phyloP scores from a whole-genome alignment of 2,797 vertebrate genomes.

The Masticophis lateralis region DNA sequence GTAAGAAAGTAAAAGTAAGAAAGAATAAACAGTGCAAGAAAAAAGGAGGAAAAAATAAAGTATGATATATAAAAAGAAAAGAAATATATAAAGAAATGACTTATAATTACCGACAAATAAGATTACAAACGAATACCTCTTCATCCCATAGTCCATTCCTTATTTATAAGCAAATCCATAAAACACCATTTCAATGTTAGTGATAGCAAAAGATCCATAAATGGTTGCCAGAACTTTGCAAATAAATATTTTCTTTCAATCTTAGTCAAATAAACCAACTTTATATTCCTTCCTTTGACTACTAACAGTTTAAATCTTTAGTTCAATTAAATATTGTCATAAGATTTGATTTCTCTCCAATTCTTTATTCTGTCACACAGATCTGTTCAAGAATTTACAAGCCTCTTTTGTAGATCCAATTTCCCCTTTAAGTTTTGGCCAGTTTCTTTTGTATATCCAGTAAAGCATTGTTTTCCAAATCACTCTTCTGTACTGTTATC shows the following conservation, averaged over 20 bases:
- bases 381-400: not conserved
- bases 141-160: not conserved
- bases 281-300: not conserved
- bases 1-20: not conserved
- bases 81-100: not conserved
- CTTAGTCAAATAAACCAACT: not conserved
- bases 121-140: not conserved
- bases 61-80: not conserved
- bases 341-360: not conserved
- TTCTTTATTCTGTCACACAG: not conserved
- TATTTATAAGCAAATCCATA: not conserved
- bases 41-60: not conserved
- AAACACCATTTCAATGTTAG: not conserved
- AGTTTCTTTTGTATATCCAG: not conserved
- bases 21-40: not conserved
- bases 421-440: not conserved
- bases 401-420: not conserved
- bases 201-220: not conserved
- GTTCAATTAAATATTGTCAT: not conserved
- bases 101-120: not conserved
- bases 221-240: not conserved
- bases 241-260: not conserved
- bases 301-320: not conserved
- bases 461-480: not conserved
- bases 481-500: too few species aligned